Evolutionary conservation across 2,888 invertebrate genomes (phyloP).

Genomic region (Ptychoptera albimana): DNA sequence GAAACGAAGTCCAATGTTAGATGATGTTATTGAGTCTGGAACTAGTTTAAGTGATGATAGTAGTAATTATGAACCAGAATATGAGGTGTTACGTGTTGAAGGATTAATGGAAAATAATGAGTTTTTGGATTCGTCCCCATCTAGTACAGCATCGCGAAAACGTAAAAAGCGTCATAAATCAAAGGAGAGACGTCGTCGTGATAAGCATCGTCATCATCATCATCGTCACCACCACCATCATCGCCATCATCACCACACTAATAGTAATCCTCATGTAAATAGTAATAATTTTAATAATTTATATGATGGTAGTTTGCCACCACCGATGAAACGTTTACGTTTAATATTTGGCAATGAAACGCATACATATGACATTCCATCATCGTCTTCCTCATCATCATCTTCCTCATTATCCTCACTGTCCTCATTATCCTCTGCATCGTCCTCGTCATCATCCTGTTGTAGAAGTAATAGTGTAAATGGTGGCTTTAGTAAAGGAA

Average conservation of each 20-base stretch:
- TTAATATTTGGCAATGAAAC: slow-evolving; percentile 81
- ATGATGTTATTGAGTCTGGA: slow-evolving; percentile 71
- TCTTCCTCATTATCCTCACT: slow-evolving; percentile 8
- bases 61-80: slow-evolving; percentile 48
- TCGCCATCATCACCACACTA: slow-evolving; percentile 9
- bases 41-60: slow-evolving; percentile 48
- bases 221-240: slow-evolving; percentile 6
- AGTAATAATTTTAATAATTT: slow-evolving; percentile 1
- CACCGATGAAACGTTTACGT: slow-evolving; percentile 69
- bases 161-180: slow-evolving; percentile 45
- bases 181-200: slow-evolving; percentile 25
- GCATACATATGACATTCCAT: slow-evolving; percentile 73
- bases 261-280: background rate
- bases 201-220: slow-evolving; percentile 11
- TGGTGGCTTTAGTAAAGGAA: no score
- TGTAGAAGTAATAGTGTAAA: background rate
- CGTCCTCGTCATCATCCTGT: slow-evolving; percentile 11
- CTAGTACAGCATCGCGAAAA: slow-evolving; percentile 16
- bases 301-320: slow-evolving; percentile 31
- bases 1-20: slow-evolving; percentile 72
- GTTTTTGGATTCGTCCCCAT: slow-evolving; percentile 7
- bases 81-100: slow-evolving; percentile 70
- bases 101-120: slow-evolving; percentile 37
- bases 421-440: slow-evolving; percentile 9
- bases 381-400: slow-evolving; percentile 8